These are phyloP conservation scores for Perodicticus potto DNA, from an alignment of 2,797 vertebrate genomes.

Conservation along the genomic window DNA sequence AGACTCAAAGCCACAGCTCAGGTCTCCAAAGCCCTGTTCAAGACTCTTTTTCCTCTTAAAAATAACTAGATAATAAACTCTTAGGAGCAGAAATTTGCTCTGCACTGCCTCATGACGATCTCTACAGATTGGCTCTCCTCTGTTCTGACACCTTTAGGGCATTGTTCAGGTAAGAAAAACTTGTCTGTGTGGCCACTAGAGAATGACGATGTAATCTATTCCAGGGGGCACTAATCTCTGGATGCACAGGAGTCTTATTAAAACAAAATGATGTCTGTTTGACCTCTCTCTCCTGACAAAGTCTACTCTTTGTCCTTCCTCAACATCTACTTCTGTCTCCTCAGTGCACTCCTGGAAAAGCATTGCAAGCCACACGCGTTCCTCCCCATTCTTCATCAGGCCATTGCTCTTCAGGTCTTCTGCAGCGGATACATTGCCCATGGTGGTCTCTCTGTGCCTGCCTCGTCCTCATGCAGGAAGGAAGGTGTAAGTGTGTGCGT, in stretches of 20 bases:
- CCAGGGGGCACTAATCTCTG: background rate
- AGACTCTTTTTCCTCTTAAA: background rate
- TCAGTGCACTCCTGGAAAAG: background rate
- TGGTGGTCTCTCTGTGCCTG: background rate
- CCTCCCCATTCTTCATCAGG: background rate
- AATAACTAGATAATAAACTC: background rate
- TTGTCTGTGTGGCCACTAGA: background rate
- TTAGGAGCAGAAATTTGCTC: background rate
- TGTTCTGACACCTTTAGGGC: background rate
- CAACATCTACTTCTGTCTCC: background rate
- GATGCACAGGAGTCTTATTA: background rate
- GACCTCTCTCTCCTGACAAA: background rate
- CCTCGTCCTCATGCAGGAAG: background rate
- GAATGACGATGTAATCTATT: background rate
- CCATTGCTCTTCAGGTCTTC: background rate
- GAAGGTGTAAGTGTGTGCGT: too few species aligned
- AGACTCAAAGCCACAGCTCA: background rate
- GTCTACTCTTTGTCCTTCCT: background rate
- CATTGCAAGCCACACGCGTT: accelerated
- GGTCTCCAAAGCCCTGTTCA: background rate
- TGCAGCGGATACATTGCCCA: too few species aligned
- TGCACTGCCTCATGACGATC: background rate
- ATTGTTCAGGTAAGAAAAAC: background rate
- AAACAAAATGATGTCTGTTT: background rate
- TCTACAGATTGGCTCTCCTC: background rate